phyloP scores from a whole-genome alignment of 2,797 vertebrate species.

The Heteromormyrus szaboi region DNA sequence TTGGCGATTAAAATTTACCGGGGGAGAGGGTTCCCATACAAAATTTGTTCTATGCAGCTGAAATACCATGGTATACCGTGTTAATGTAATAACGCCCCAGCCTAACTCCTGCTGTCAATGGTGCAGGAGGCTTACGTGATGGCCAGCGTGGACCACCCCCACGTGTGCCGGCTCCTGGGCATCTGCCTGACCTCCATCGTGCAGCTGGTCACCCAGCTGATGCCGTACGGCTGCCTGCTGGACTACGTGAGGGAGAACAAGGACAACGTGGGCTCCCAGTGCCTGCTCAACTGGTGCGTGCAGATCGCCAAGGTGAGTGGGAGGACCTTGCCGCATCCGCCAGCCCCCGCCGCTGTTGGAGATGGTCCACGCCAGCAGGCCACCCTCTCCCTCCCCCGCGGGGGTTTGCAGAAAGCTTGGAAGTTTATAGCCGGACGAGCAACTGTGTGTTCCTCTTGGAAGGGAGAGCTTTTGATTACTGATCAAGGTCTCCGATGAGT shows the following conservation, averaged over 20 bases:
- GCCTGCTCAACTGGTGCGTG: constrained; percentile 98
- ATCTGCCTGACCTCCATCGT: constrained; percentile 96
- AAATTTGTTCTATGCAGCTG: neutral
- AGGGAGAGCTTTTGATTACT: neutral
- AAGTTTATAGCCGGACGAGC: neutral
- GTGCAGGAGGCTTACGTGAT: constrained; percentile 94
- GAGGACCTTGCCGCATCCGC: neutral
- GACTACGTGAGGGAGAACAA: constrained; percentile 94
- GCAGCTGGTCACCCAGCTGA: constrained; percentile 93
- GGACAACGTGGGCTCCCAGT: constrained; percentile 90
- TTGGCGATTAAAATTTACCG: neutral
- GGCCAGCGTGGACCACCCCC: constrained; percentile 93
- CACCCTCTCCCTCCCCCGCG: neutral
- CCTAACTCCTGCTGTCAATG: neutral
- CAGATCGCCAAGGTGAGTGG: constrained; percentile 90
- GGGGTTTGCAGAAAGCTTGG: neutral
- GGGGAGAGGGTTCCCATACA: neutral
- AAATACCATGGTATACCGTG: neutral
- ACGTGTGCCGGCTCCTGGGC: constrained; percentile 91
- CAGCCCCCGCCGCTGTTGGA: neutral
- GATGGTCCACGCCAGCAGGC: neutral
- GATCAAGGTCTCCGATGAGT: neutral
- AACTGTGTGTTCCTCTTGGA: neutral
- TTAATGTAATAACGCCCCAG: neutral
- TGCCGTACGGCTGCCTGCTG: constrained; percentile 93